Percentiles rank a stretch among this genome's conserved stretches.
These are phyloP conservation scores for Brachionus paranguensis DNA, from an alignment of 1,140 invertebrate species.

Conservation along the genomic window DNA sequence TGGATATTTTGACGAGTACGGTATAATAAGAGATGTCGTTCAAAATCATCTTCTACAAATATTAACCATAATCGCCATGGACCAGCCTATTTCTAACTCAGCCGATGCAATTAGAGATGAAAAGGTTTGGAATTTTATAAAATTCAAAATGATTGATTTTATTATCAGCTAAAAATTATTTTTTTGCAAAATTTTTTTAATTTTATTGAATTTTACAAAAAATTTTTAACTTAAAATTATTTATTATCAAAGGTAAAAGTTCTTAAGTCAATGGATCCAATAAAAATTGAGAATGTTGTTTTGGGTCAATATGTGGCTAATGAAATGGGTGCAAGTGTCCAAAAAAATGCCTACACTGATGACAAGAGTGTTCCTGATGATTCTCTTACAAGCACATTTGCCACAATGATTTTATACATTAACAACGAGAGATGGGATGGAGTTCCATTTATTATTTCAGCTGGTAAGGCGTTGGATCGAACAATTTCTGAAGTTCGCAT, in stretches of 20 bases:
- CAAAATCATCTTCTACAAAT: constrained; percentile 98
- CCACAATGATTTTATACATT: constrained; percentile 75
- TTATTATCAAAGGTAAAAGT: constrained; percentile 66
- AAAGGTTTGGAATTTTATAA: constrained; percentile 61
- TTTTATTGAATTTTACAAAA: not conserved
- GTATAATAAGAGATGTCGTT: constrained; percentile 89
- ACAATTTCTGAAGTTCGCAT: constrained; percentile 94
- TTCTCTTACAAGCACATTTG: constrained; percentile 92
- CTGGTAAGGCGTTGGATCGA: constrained; percentile 77
- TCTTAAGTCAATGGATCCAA: constrained; percentile 72
- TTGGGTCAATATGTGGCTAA: constrained; percentile 96
- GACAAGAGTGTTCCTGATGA: constrained; percentile 79
- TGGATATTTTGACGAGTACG: constrained; percentile 97
- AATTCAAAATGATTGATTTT: too few species aligned
- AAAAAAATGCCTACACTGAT: constrained; percentile 80
- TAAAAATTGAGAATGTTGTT: constrained; percentile 76
- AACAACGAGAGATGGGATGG: constrained; percentile 98
- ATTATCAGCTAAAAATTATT: too few species aligned
- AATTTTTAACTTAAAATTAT: not conserved
- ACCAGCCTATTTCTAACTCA: constrained; percentile 87
- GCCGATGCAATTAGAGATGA: constrained; percentile 96
- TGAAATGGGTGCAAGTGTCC: constrained; percentile 70
- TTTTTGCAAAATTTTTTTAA: not conserved
- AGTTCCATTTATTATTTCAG: constrained; percentile 85
- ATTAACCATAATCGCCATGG: constrained; percentile 93